These are phyloP conservation scores for Aleiodes sp. DNA, from an alignment of 1,140 invertebrate genomes.

Conservation along the genomic window DNA sequence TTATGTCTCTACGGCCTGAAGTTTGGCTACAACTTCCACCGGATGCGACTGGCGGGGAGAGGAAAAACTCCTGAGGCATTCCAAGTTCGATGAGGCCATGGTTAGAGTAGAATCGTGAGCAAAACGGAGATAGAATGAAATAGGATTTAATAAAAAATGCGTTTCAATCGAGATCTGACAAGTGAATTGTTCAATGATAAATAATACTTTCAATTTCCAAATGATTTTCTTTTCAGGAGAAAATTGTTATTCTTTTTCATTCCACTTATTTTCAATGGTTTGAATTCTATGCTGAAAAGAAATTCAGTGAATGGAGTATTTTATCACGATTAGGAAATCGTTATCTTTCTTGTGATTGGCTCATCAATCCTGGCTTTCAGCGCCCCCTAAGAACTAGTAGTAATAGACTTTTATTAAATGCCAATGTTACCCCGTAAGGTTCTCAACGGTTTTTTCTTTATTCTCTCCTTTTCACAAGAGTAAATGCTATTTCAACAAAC, in stretches of 20 bases:
- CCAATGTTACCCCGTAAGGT: neutral
- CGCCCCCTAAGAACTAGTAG: neutral
- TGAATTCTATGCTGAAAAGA: neutral
- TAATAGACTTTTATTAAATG: neutral
- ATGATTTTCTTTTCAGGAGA: neutral
- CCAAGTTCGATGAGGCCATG: slow-evolving; percentile 1
- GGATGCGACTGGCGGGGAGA: neutral
- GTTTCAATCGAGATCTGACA: neutral
- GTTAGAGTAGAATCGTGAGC: neutral
- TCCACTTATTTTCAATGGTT: neutral
- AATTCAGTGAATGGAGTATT: neutral
- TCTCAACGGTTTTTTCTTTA: neutral
- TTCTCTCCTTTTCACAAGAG: neutral
- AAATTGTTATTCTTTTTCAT: neutral
- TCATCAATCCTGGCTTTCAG: slow-evolving; percentile 12
- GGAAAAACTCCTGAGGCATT: neutral
- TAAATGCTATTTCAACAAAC: neutral
- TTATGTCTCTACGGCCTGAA: neutral
- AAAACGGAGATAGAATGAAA: neutral
- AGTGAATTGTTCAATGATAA: neutral
- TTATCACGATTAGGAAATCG: neutral
- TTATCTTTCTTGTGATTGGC: neutral
- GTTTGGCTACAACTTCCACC: neutral
- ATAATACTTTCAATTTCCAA: too few species aligned
- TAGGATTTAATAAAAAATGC: slow-evolving; percentile 1